Base-by-base conservation (phyloP, 2,888 invertebrate genomes). In the Blomia tropicalis region DNA sequence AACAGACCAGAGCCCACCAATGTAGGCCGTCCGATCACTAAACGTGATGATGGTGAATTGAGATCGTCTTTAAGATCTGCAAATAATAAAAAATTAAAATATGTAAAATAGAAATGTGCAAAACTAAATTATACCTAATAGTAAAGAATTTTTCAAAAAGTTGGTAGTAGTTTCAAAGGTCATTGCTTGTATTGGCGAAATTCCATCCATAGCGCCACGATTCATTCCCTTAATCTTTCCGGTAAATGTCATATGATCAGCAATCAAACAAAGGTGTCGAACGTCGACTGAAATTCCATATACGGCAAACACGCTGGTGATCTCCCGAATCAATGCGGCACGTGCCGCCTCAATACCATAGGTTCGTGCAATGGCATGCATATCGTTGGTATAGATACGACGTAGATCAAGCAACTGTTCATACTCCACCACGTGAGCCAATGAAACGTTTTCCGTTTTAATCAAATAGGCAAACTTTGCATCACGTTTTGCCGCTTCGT, bases 331-430 rank as follows among this genome's bases (percentile, higher is more conserved):
- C 63, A 98, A 85, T 2, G 89, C 87, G 73, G 83, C 83, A 58
- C 82, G 81, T 0, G 93, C 96, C 0, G 98, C 96, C 77, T 98
- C 98, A 66, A 98, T 90, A 0, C 98, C 98, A 71, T 92, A 98
- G 0, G 83, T 87, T 64, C 81, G 79, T 0, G 90, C 87, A 70
- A 98, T 83, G 1, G 84, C 83, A 70, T 93, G 89, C 65, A 98
- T 85, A 72, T 96, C 91, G 72, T 99, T 99, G 43, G 87, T 86
- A 74, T 92, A 91, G 1, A 95, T 73, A 65, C 80, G 81, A 70
- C 86, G 83, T 56, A 95, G 74, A 73, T 92, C 83, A 30, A 95
- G 74, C 2, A 88, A 71, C 61, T 84, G 77, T 60, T 82, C 77
- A 72, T 88, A 84, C 70, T 85, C 84, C 70, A 84, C 88, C 83